A percentile compares a stretch with the other conserved stretches of the same genome.
These are phyloP conservation scores for Ruditapes philippinarum DNA, from an alignment of 1,140 invertebrate genomes.

Conservation along the genomic window DNA sequence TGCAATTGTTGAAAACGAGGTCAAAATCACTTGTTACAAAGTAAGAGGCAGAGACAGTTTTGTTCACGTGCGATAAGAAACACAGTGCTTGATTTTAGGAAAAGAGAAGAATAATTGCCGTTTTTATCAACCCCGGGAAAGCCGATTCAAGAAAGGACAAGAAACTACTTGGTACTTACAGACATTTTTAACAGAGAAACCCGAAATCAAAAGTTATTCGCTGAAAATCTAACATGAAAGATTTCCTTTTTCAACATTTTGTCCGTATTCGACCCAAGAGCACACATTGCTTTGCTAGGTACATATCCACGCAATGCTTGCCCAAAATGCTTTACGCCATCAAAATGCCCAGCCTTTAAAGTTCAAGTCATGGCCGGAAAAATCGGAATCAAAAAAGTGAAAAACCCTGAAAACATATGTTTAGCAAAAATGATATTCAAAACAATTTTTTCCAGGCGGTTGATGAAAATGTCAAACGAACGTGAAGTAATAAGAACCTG, in stretches of 20 bases:
- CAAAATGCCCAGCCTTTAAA: neutral
- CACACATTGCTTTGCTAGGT: neutral
- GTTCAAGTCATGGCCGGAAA: neutral
- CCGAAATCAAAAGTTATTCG: neutral
- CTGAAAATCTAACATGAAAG: conserved; percentile 22
- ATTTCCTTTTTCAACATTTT: conserved; percentile 16
- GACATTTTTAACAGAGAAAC: conserved; percentile 24
- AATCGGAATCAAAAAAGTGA: neutral
- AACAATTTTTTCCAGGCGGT: neutral
- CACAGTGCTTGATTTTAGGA: neutral
- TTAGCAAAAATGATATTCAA: neutral
- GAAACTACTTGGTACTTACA: neutral
- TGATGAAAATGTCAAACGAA: too few relatives aligned
- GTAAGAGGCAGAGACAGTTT: neutral
- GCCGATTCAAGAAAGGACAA: neutral
- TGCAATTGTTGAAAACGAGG: neutral
- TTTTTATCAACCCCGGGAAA: neutral
- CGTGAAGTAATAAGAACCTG: neutral
- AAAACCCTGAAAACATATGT: neutral
- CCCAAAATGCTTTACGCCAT: neutral
- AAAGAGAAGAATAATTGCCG: neutral
- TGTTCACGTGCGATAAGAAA: neutral
- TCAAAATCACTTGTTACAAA: neutral
- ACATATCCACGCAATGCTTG: neutral
- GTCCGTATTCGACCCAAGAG: conserved; percentile 9